Evolutionary conservation across 2,113 vertebrate genomes (phyloP), one percentile per base, ranked within the genome.

Genomic region (Raphicerus campestris): DNA sequence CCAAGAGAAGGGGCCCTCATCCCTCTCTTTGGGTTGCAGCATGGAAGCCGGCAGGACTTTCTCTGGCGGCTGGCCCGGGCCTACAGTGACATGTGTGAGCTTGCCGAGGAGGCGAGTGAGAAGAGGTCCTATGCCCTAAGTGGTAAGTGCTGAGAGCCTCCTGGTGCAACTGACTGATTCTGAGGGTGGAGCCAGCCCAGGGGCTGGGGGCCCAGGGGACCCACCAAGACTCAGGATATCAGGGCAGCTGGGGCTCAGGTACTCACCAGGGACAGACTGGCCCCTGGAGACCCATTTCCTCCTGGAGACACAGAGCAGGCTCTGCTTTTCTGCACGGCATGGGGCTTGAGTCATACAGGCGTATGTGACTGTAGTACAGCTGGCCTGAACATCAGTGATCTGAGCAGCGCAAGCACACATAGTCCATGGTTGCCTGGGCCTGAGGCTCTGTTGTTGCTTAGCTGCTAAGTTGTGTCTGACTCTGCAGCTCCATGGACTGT

Each of bases 31-130:
- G 92, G 6, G 53, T 58, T 28, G 16, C 98, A 99, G 99, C 99
- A 99, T 10, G 98, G 98, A 7, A 98, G 98, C 90, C 99, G 97
- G 96, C 97, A 97, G 3, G 99, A 99, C 51, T 99, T 99, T 73
- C 98, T 99, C 1, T 99, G 99, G 99, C 99, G 99, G 97, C 98
- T 99, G 96, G 99, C 99, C 39, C 99, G 99, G n/a, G 99, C 99
- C 1, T 99, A 99, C 93, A 99, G 98, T 0, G 99, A 99, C 91
- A 99, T 99, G 99, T 99, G 98, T 30, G 98, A 99, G 39, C 98
- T 98, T 32, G 95, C 99, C 0, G 98, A 98, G 22, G 98, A 99
- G 22, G 39, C 88, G 3, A 99, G 98, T 0, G 98, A 99, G 98
- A 99, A 98, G 98, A 99, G 98, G n/a, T 98, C 97, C 0, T 99